A percentile compares a stretch with the other conserved stretches of the same genome.
These are phyloP conservation scores for Galago senegalensis DNA, from an alignment of 2,797 vertebrate species.

Conservation along the genomic window DNA sequence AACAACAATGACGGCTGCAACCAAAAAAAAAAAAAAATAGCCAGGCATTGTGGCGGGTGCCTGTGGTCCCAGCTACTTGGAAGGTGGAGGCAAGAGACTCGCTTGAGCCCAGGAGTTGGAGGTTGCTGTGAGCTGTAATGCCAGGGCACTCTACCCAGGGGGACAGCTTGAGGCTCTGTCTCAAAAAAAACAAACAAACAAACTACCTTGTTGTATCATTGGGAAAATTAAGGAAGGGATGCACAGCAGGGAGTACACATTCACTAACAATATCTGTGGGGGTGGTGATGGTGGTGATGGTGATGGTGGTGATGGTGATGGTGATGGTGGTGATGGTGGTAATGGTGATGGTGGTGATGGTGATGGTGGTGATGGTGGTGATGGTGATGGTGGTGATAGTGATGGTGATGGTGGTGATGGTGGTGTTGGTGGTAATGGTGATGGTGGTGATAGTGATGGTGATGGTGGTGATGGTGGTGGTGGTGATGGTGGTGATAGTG, in stretches of 20 bases:
- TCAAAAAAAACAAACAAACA: no score
- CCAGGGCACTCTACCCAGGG: no score
- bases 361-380: fast-evolving
- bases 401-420: fast-evolving
- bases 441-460: fast-evolving
- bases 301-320: fast-evolving
- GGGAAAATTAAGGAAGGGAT: not conserved
- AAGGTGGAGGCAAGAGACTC: no score
- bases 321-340: fast-evolving
- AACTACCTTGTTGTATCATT: not conserved
- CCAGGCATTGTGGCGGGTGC: no score
- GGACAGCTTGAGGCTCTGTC: no score
- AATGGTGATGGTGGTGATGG: fast-evolving
- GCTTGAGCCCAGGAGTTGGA: no score
- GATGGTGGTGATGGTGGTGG: fast-evolving
- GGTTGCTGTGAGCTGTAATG: no score
- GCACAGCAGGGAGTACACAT: fast-evolving
- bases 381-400: fast-evolving
- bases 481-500: fast-evolving
- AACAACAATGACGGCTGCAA: no score
- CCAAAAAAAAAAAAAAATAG: no score
- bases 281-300: fast-evolving
- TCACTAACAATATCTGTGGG: not conserved
- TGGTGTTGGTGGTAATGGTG: fast-evolving
- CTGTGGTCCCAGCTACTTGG: no score